Evolutionary conservation across 2,888 invertebrate genomes (phyloP), one percentile per base, ranked within the genome.

Genomic region (Copidosoma aretas): DNA sequence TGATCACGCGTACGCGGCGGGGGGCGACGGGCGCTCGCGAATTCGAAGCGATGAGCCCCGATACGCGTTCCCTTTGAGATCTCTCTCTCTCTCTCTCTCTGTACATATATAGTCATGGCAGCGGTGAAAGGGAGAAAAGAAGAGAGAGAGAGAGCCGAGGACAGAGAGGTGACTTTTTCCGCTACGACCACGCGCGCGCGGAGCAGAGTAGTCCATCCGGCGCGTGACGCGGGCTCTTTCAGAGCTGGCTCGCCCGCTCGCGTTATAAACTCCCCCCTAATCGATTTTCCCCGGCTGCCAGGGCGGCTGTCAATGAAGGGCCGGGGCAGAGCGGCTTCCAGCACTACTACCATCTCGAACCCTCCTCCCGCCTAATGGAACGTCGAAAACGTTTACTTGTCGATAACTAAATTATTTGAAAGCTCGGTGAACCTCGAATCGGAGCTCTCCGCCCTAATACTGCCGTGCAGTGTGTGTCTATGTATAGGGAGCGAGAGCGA

Each of bases 391-490:
- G 76, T 77, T 75, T 76, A 75, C 77, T 76, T 75, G 75, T 76
- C 78, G 76, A 79, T 81, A 81, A 81, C 76, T 79, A 78, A 81
- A 79, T 82, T 79, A 80, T 76, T 77, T 74, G 73, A 75, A 74
- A 77, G 76, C 75, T 65, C 58, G 66, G 60, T 41, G 66, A 64
- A 58, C 60, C 53, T 68, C 53, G 63, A 61, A 51, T 64, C 57
- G 61, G 56, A 61, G 19, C 32, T 32, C 32, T 32, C 32, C 8
- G 32, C 8, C 32, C n/a, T n/a, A n/a, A n/a, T n/a, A n/a, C 39
- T 43, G 57, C 39, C 10, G 43, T 52, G 68, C 65, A 19, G 61
- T 62, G 71, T 62, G 71, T 67, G n/a, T n/a, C n/a, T n/a, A n/a
- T n/a, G n/a, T n/a, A n/a, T n/a, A 54, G 54, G 25, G 54, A 43